Conservation (phyloP, 2,113 vertebrate genomes). For the Machaerirhynchus nigripectus region DNA sequence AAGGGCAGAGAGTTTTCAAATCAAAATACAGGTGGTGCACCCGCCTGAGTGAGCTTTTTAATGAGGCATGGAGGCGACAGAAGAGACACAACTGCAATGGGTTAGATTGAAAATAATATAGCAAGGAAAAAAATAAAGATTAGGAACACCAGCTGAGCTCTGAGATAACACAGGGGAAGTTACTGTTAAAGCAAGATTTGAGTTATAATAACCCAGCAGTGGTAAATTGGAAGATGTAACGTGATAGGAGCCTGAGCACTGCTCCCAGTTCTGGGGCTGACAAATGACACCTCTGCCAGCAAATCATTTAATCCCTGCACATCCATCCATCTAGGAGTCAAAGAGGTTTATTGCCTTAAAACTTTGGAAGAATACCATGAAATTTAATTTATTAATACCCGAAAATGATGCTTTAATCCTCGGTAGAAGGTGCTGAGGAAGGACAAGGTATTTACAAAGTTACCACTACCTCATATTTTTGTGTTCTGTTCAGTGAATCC, state of each 20-base stretch:
- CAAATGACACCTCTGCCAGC: background rate
- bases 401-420: background rate
- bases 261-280: conserved; percentile 6
- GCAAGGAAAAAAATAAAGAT: background rate
- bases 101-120: background rate
- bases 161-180: conserved; percentile 7
- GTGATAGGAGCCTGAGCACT: background rate
- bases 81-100: background rate
- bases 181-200: background rate
- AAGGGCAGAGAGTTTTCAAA: background rate
- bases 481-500: background rate
- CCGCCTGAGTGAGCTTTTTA: background rate
- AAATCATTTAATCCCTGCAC: background rate
- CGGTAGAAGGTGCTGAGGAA: background rate
- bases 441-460: background rate
- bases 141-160: conserved; percentile 19
- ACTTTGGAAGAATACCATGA: background rate
- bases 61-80: background rate
- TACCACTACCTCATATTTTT: background rate
- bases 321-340: background rate
- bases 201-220: background rate
- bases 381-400: conserved; percentile 1
- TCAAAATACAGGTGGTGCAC: background rate
- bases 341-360: background rate
- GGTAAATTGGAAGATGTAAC: conserved; percentile 33